phyloP scores from a whole-genome alignment of 2,888 invertebrate species.

The Tolmerus cingulatus region DNA sequence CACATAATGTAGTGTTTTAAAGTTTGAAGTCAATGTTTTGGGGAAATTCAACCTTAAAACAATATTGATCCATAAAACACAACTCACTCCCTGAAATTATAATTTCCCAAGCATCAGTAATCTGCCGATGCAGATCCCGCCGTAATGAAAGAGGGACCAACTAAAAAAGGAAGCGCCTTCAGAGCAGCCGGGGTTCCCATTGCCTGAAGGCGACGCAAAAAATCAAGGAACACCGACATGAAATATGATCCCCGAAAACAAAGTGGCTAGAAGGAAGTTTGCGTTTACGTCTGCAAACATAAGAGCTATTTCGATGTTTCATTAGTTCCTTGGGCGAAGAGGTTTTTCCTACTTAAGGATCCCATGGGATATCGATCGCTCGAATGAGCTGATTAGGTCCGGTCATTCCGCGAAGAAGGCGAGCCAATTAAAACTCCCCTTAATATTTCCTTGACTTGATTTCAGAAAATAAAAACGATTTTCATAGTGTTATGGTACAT shows the following conservation, averaged over 20 bases:
- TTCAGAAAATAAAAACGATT: neutral
- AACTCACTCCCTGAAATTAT: neutral
- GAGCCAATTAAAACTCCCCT: constrained; percentile 9
- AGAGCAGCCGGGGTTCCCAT: neutral
- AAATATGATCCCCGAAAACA: constrained; percentile 45
- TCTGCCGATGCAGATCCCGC: neutral
- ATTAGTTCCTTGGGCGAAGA: neutral
- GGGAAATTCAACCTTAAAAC: neutral
- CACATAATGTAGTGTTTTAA: neutral
- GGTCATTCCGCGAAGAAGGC: neutral
- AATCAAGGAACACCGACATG: constrained; percentile 32
- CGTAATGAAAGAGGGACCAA: neutral
- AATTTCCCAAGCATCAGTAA: neutral
- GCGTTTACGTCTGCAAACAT: constrained; percentile 47
- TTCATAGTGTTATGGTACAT: constrained; percentile 7
- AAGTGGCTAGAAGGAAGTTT: constrained; percentile 47
- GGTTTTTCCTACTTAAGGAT: neutral
- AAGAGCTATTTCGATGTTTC: neutral
- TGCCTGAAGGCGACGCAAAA: neutral
- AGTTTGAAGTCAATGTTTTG: neutral
- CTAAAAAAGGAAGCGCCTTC: constrained; percentile 4
- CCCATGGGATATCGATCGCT: neutral
- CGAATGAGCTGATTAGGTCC: constrained; percentile 7
- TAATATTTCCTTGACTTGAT: neutral
- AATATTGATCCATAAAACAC: neutral